These are phyloP conservation scores for Arge pagana DNA, from an alignment of 2,888 invertebrate genomes.

Conservation along the genomic window DNA sequence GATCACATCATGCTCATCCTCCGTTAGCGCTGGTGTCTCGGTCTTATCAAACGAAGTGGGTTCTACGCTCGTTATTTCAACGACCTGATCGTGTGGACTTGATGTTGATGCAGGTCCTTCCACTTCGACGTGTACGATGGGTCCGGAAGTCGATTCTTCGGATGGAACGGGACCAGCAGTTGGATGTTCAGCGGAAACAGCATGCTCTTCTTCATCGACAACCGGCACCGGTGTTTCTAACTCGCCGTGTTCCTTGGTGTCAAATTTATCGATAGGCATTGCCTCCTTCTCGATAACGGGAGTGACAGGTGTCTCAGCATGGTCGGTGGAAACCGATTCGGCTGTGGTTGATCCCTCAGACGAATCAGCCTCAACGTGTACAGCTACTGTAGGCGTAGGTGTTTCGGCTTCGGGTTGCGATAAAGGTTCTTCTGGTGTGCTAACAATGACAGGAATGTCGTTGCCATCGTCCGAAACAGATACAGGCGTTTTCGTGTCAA, in stretches of 20 bases:
- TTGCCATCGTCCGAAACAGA: not conserved
- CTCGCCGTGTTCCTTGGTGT: not conserved
- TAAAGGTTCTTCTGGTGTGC: constrained; percentile 8
- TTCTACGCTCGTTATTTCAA: constrained; percentile 8
- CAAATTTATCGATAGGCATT: not conserved
- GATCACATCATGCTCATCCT: not conserved
- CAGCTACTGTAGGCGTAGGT: not conserved
- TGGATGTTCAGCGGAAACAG: constrained; percentile 18
- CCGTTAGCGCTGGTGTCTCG: constrained; percentile 2
- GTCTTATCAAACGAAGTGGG: not conserved
- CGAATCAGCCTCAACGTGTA: too few relatives aligned
- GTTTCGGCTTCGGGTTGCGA: not conserved
- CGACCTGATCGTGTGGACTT: constrained; percentile 12
- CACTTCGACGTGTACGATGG: not conserved
- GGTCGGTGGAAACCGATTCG: not conserved
- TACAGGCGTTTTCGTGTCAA: not conserved
- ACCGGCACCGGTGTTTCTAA: not conserved
- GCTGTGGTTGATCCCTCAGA: constrained; percentile 23
- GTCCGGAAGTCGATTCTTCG: constrained; percentile 1
- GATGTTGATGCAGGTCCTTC: not conserved
- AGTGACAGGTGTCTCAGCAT: not conserved
- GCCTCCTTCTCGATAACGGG: not conserved
- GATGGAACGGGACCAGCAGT: constrained; percentile 13
- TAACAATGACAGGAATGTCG: constrained; percentile 14
- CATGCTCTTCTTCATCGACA: constrained; percentile 1